Conservation (phyloP, 2,888 invertebrate species). For the Campoplex nolae region DNA sequence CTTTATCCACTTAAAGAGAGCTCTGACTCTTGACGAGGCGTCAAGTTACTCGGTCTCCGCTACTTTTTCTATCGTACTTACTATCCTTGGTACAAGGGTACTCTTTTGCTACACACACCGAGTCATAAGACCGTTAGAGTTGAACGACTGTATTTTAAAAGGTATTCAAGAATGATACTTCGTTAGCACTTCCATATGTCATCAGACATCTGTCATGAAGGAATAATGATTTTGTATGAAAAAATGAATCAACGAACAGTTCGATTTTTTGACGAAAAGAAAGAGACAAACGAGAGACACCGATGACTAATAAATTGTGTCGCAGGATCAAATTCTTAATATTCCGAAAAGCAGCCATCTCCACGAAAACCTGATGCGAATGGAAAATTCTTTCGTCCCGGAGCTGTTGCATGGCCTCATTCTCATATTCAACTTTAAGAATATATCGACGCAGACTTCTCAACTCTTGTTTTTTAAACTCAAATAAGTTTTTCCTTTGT, state of each 20-base stretch:
- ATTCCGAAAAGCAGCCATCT: background rate
- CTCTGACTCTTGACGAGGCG: conserved; percentile 55
- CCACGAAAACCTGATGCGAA: background rate
- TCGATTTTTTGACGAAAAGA: background rate
- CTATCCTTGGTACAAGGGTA: conserved; percentile 13
- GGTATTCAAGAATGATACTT: background rate
- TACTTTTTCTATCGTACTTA: conserved; percentile 36
- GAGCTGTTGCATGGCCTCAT: background rate
- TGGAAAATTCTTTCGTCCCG: background rate
- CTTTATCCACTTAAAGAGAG: conserved; percentile 75
- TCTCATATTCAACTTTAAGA: background rate
- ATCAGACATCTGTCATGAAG: background rate
- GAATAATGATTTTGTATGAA: background rate
- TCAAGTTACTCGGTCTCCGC: conserved; percentile 53
- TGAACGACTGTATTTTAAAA: background rate
- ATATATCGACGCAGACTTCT: background rate
- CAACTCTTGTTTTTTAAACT: background rate
- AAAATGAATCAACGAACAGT: background rate
- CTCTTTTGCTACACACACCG: background rate
- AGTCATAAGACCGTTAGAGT: background rate
- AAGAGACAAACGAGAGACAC: no score
- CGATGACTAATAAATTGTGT: no score
- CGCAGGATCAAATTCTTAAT: background rate
- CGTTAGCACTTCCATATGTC: background rate
- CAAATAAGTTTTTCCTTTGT: background rate